phyloP scores from a whole-genome alignment of 2,797 vertebrate species.

The Clarias fuscus region DNA sequence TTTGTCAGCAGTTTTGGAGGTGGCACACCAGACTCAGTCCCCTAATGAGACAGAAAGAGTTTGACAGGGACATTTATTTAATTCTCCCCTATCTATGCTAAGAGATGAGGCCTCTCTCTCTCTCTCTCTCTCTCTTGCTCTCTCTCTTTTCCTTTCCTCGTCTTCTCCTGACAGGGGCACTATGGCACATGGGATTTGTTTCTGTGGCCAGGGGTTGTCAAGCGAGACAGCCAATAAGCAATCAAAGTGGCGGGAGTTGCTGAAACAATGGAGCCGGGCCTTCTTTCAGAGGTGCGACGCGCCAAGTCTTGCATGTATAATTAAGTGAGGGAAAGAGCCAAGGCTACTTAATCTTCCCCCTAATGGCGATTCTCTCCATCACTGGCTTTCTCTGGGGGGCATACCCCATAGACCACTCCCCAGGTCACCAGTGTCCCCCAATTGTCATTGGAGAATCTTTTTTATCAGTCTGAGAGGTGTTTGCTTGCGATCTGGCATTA shows the following conservation, averaged over 20 bases:
- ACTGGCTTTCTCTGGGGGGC: conserved; percentile 77
- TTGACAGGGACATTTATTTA: conserved; percentile 98
- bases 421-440: conserved; percentile 84
- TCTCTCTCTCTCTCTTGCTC: conserved; percentile 54
- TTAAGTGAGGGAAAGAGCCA: conserved; percentile 86
- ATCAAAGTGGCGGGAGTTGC: conserved; percentile 84
- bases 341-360: conserved; percentile 91
- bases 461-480: conserved; percentile 80
- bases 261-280: conserved; percentile 79
- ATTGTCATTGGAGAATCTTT: conserved; percentile 86
- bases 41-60: conserved; percentile 87
- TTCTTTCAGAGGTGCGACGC: conserved; percentile 71
- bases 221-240: conserved; percentile 94
- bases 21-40: conserved; percentile 86
- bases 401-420: conserved; percentile 85
- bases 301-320: conserved; percentile 90
- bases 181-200: conserved; percentile 92
- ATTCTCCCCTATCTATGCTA: conserved; percentile 48
- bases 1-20: conserved; percentile 96
- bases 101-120: conserved; percentile 44
- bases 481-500: conserved; percentile 80
- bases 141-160: conserved; percentile 68
- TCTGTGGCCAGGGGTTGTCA: conserved; percentile 89
- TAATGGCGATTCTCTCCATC: conserved; percentile 89
- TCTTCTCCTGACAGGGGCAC: conserved; percentile 80